Conservation (phyloP, 2,797 vertebrate species). For the Cirrhinus molitorella region DNA sequence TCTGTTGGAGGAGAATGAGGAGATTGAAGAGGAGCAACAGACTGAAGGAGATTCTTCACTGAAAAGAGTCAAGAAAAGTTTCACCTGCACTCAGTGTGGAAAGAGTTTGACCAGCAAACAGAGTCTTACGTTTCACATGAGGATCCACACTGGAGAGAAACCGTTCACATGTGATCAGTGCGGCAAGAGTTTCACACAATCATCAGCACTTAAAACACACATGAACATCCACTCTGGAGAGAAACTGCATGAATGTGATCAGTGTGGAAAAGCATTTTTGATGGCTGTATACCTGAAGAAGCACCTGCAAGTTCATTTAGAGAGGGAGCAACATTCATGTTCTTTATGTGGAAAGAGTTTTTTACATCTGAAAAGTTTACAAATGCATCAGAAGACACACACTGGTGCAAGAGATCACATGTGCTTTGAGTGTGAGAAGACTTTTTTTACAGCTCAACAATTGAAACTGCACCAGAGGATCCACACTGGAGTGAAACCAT, state of each 20-base stretch:
- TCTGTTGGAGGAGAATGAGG: no score
- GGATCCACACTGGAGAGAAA: not conserved
- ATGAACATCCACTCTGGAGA: not conserved
- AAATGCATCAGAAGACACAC: not conserved
- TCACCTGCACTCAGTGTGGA: not conserved
- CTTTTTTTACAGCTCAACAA: not conserved
- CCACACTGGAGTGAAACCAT: slow-evolving; percentile 4
- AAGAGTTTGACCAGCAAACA: no score
- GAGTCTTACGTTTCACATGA: not conserved
- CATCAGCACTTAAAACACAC: not conserved
- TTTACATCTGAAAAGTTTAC: not conserved
- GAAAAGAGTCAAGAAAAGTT: not conserved
- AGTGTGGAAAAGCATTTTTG: not conserved
- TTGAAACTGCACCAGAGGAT: not conserved
- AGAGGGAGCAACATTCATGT: not conserved
- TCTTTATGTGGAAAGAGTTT: not conserved
- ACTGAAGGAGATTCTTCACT: not conserved
- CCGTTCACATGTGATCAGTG: not conserved
- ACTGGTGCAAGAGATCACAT: not conserved
- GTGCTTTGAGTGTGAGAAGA: slow-evolving; percentile 10
- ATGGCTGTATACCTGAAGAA: not conserved
- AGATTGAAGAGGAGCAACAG: not conserved
- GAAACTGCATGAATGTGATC: not conserved
- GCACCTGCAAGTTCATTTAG: not conserved
- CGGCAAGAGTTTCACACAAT: not conserved